Base-by-base conservation (phyloP, 2,113 vertebrate genomes). In the Picathartes gymnocephalus region DNA sequence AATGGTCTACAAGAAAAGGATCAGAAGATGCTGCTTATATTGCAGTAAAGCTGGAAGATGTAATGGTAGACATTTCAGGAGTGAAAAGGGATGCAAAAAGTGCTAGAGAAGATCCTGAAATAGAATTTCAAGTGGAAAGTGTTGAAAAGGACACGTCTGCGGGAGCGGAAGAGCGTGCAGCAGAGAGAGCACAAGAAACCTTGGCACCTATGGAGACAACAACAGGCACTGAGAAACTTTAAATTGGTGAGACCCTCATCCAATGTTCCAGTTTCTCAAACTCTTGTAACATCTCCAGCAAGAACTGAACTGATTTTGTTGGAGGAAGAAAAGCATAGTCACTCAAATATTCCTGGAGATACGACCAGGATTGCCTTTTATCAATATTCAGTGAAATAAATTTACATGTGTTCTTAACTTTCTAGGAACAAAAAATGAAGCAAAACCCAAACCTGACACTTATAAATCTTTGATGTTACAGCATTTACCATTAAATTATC, bases 51-150 rank as follows among this genome's bases (percentile, higher is more conserved):
- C 35, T 93, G 44, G 33, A 87, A 86, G 31, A 53, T n/a, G 35
- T 9, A 58, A 68, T 66, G n/a, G 19, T 69, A 79, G 58, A 90
- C 2, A 0, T 87, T 87, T 86, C 66, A 60, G 40, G 53, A 72
- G 48, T 68, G 65, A 91, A 92, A 89, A 91, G 33, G 39, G 31
- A 74, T 89, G 42, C 74, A 53, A 81, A 68, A 87, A 61, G 33
- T 48, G 69, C 31, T 64, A 57, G 72, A 57, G 62, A 62, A 87
- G 85, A 87, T 47, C 86, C 81, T 90, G 73, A 96, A 95, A 95
- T 94, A 83, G 89, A 94, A 83, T 83, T 90, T 78, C 62, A 74
- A 94, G 86, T 27, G 35, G 70, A 94, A 95, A 81, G 90, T 80
- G 84, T 86, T 95, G 95, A 96, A 91, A 96, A 95, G 65, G 74